Evolutionary conservation across 2,797 vertebrate species (phyloP).

Genomic region (Coranthus polyacanthus): DNA sequence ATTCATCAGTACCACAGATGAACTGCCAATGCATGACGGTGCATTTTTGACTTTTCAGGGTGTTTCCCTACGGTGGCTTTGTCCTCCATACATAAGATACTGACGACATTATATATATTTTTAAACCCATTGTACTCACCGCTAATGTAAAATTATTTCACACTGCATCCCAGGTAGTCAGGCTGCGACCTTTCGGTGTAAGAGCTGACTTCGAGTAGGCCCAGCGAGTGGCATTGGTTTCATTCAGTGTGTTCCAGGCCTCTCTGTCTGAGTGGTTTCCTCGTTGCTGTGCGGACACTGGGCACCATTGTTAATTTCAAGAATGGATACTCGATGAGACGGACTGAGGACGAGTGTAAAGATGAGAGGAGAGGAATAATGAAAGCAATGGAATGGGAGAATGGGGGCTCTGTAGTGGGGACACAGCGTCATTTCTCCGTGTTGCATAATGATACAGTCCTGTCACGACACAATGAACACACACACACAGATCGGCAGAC

Average conservation of each 20-base stretch:
- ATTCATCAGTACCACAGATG: constrained; percentile 6
- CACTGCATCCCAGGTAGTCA: constrained; percentile 9
- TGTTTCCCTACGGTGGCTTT: neutral
- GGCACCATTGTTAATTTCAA: constrained; percentile 65
- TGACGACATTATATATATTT: neutral
- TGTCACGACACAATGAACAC: constrained; percentile 61
- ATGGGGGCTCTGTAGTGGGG: constrained; percentile 71
- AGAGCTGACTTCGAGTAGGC: constrained; percentile 10
- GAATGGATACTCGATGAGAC: constrained; percentile 55
- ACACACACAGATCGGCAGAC: constrained; percentile 40
- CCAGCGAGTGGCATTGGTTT: constrained; percentile 22
- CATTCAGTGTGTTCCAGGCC: constrained; percentile 45
- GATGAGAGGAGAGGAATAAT: constrained; percentile 50
- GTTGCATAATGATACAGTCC: constrained; percentile 75
- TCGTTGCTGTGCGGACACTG: constrained; percentile 59
- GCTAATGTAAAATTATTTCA: constrained; percentile 5
- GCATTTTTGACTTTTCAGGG: neutral
- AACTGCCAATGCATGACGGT: neutral
- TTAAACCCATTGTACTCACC: neutral
- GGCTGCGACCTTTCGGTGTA: neutral
- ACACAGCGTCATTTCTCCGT: constrained; percentile 57
- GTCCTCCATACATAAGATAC: no score
- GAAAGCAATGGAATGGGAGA: constrained; percentile 59
- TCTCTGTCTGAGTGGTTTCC: constrained; percentile 32
- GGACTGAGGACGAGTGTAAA: constrained; percentile 32